These are phyloP conservation scores for Pocillopora verrucosa DNA, from an alignment of 64 coral and sea anemone species.

Conservation along the genomic window DNA sequence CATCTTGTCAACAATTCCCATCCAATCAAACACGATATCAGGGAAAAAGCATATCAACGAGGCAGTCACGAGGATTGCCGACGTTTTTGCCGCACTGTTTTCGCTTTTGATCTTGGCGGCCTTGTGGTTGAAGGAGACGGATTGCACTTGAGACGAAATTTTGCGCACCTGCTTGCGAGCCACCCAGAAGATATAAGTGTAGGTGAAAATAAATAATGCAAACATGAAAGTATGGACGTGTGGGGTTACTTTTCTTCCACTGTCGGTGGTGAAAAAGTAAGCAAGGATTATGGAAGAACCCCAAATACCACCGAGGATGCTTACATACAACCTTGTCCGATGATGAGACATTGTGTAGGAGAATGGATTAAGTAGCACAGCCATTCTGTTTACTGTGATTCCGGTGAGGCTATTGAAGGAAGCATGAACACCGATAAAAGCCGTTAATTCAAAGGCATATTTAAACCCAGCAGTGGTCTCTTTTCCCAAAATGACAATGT, in stretches of 20 bases:
- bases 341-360: conserved; percentile 29
- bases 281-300: background rate
- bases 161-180: conserved; percentile 40
- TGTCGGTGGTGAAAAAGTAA: conserved; percentile 11
- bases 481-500: conserved; percentile 1
- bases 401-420: conserved; percentile 22
- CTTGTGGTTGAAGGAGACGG: conserved; percentile 35
- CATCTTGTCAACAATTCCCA: background rate
- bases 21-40: conserved; percentile 34
- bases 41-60: conserved; percentile 42
- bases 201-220: conserved; percentile 10
- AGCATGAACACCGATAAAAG: conserved; percentile 22
- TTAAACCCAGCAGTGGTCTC: background rate
- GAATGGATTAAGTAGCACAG: conserved; percentile 29
- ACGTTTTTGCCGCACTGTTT: conserved; percentile 33
- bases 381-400: conserved; percentile 49
- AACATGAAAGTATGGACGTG: conserved; percentile 41
- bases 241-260: background rate
- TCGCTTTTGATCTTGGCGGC: background rate
- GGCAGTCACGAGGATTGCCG: conserved; percentile 26
- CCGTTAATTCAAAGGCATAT: background rate
- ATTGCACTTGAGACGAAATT: conserved; percentile 47
- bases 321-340: background rate
- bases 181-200: conserved; percentile 45
- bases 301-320: conserved; percentile 26